Conservation (phyloP, 1,140 invertebrate species). For the Drosophila sp. region DNA sequence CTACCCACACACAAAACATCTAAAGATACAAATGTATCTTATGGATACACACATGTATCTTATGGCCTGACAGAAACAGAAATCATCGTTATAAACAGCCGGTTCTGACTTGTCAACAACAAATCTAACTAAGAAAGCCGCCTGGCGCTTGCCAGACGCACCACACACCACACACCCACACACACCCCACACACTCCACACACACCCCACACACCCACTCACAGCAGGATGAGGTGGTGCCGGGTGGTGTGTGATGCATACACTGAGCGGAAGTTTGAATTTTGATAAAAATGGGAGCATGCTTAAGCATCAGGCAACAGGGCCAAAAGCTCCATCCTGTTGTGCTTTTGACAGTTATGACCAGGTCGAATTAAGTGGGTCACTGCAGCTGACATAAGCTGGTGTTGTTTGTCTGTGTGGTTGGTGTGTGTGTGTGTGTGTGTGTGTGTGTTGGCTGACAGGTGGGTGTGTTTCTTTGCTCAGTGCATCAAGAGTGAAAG, state of each 20-base stretch:
- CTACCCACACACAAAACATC: conserved; percentile 37
- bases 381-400: conserved; percentile 62
- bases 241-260: conserved; percentile 22
- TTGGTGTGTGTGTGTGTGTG: conserved; percentile 7
- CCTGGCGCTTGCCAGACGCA: conserved; percentile 57
- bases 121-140: conserved; percentile 53
- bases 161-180: neutral
- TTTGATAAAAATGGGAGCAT: conserved; percentile 58
- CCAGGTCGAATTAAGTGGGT: conserved; percentile 52
- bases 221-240: conserved; percentile 12
- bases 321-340: conserved; percentile 49
- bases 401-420: neutral
- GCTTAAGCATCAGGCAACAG: conserved; percentile 5
- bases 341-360: conserved; percentile 52
- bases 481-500: conserved; percentile 40
- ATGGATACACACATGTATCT: conserved; percentile 33
- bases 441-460: conserved; percentile 33
- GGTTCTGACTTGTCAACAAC: conserved; percentile 61
- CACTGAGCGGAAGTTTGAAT: conserved; percentile 76
- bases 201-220: neutral
- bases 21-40: conserved; percentile 13
- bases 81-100: conserved; percentile 69
- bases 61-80: conserved; percentile 44
- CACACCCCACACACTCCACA: conserved; percentile 9
- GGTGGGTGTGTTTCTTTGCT: conserved; percentile 37